phyloP scores from a whole-genome alignment of 1,140 invertebrate species.

The Drosophila parvula region DNA sequence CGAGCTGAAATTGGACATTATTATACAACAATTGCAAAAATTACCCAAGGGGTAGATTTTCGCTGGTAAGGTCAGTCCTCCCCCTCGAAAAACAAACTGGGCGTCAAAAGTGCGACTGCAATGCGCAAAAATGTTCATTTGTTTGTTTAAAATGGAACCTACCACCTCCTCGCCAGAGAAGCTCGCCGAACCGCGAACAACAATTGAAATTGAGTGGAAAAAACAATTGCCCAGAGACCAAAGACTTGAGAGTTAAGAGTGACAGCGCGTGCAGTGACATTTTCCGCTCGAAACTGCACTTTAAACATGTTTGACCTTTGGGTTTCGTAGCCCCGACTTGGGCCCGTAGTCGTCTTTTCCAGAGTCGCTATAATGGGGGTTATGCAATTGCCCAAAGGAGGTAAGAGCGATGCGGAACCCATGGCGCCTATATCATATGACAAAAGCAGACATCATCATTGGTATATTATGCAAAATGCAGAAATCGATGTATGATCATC shows the following conservation, averaged over 20 bases:
- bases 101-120: slow-evolving; percentile 68
- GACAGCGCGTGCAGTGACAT: slow-evolving; percentile 75
- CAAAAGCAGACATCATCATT: slow-evolving; percentile 42
- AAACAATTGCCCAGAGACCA: slow-evolving; percentile 51
- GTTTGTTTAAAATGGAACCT: slow-evolving; percentile 52
- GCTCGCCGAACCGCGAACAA: slow-evolving; percentile 8
- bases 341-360: slow-evolving; percentile 15
- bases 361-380: slow-evolving; percentile 8
- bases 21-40: slow-evolving; percentile 52
- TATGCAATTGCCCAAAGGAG: slow-evolving; percentile 50
- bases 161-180: not conserved
- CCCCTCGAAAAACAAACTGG: slow-evolving; percentile 12
- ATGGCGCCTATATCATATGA: slow-evolving; percentile 55
- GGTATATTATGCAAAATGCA: slow-evolving; percentile 64
- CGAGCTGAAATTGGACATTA: slow-evolving; percentile 53
- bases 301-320: slow-evolving; percentile 75
- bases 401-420: slow-evolving; percentile 47
- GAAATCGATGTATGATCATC: slow-evolving; percentile 59
- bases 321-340: slow-evolving; percentile 12
- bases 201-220: slow-evolving; percentile 80
- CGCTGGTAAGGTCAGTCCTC: slow-evolving; percentile 39
- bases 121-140: slow-evolving; percentile 70
- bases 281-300: slow-evolving; percentile 65
- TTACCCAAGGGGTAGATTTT: slow-evolving; percentile 31
- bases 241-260: slow-evolving; percentile 38